Evolutionary conservation across 2,888 invertebrate genomes (phyloP), one percentile per base, ranked within the genome.

Genomic region (Eupelmus urozonus): DNA sequence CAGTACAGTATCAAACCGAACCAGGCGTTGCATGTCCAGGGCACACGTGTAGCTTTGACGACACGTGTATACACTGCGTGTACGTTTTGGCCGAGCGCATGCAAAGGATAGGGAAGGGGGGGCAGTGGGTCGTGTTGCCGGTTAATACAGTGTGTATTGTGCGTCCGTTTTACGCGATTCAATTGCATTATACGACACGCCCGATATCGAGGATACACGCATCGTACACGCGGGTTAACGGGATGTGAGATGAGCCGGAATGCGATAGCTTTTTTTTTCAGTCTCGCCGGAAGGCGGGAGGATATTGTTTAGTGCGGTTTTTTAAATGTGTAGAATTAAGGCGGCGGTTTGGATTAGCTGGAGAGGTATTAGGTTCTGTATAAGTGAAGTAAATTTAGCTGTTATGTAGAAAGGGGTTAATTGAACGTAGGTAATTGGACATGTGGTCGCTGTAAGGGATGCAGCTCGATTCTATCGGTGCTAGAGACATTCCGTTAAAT

Each of bases 171-270:
- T 57, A 59, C 57, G 63, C 49, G 59, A 29, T 67, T 77, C 72
- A 55, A 77, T 77, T 77, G 72, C 77, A 59, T 66, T 60, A 40
- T 66, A 27, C 34, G 7, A 45, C 40, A 66, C 20, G 29, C 29
- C 23, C 9, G 20, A 34, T 23, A 18, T n/a, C 51, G 27, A 11
- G 13, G 29, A 67, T 67, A 67, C 29, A 67, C 29, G 29, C 40
- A 40, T 27, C 25, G 55, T 34, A 34, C 57, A 16, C 23, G 62
- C 11, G 49, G 5, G 20, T 66, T 20, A 20, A 34, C 18, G 16
- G 53, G n/a, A 18, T 45, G 16, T 1, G 27, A 1, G 29, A 20
- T 60, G 20, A 18, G 45, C 1, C 11, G 4, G 20, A 49, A 67
- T 55, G 27, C 13, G 42, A 25, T 27, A 13, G 57, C n/a, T 7